Evolutionary conservation across 2,888 invertebrate genomes (phyloP), one percentile per base, ranked within the genome.

Genomic region (Epinotia bilunana): DNA sequence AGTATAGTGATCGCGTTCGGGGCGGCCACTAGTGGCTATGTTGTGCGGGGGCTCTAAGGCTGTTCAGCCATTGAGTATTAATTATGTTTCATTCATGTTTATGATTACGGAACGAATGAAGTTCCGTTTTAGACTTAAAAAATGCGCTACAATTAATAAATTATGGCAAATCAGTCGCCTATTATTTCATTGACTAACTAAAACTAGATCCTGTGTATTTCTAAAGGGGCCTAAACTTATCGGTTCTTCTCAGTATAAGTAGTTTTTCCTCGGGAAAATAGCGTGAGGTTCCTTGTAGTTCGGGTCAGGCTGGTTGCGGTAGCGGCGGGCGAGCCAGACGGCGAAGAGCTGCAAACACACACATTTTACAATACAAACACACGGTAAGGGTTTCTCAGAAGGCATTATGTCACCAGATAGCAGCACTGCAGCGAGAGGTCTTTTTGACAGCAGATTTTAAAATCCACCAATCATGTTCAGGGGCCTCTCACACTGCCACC

Each of bases 261-360:
- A 95, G 86, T 95, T 92, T 83, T 94, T 89, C 79, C 93, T 90
- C 77, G 96, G 96, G 89, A 97, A 97, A 83, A 97, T 95, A 83
- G 97, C 96, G 83, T 96, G 96, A 73, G 96, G 95, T 84, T 96
- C 95, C 90, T 96, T 95, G 89, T 96, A 96, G 84, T 95, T 94
- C 76, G 97, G 97, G 92, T 97, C 96, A 75, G 96, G 95, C 89
- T 96, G 96, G 92, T 98, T 97, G 87, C 97, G 96, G 91, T 97
- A 98, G 82, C 95, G 96, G 87, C 96, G 96, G 79, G 97, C 96
- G 88, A 97, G 94, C 91, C 97, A 96, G 82, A 97, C 96, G 86
- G 98, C 98, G 88, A 97, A 95, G 86, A 98, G 95, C 98, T 98
- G 95, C 60, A 95, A 94, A 78, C 77, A 74, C 76, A 63, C n/a